phyloP scores from a whole-genome alignment of 2,113 vertebrate species.

The Myrmecophaga tridactyla region DNA sequence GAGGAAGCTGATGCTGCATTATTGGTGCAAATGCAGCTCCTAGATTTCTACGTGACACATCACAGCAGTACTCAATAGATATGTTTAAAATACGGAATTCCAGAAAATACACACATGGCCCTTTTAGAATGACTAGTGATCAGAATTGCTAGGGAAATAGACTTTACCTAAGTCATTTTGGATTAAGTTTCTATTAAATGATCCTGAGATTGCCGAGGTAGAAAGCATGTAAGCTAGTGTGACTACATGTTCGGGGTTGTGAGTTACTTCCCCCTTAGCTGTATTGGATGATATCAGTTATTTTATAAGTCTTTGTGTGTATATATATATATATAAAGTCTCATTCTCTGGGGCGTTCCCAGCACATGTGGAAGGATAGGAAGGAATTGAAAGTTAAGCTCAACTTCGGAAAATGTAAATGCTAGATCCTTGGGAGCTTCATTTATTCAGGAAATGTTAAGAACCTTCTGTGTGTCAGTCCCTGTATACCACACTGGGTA shows the following conservation, averaged over 20 bases:
- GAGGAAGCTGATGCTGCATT: conserved; percentile 55
- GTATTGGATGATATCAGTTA: background rate
- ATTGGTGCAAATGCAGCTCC: conserved; percentile 52
- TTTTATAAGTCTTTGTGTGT: conserved; percentile 16
- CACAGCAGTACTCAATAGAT: conserved; percentile 33
- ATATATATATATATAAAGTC: too few relatives aligned
- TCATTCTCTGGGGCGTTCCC: background rate
- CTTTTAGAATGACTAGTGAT: conserved; percentile 3
- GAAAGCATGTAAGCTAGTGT: background rate
- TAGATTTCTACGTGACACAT: conserved; percentile 40
- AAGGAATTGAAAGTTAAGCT: background rate
- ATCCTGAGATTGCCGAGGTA: background rate
- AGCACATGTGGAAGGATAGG: background rate
- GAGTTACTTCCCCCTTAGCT: background rate
- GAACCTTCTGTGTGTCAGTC: background rate
- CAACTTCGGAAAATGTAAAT: background rate
- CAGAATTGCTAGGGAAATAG: background rate
- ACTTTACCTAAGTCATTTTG: background rate
- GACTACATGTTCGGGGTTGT: background rate
- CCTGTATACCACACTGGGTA: too few relatives aligned
- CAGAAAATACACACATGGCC: conserved; percentile 9
- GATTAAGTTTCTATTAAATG: background rate
- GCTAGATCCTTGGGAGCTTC: background rate
- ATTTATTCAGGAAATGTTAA: background rate
- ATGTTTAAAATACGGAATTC: conserved; percentile 33